A percentile compares a stretch with the other conserved stretches of the same genome.
These are phyloP conservation scores for Protobothrops mucrosquamatus DNA, from an alignment of 2,113 vertebrate genomes.

Conservation along the genomic window DNA sequence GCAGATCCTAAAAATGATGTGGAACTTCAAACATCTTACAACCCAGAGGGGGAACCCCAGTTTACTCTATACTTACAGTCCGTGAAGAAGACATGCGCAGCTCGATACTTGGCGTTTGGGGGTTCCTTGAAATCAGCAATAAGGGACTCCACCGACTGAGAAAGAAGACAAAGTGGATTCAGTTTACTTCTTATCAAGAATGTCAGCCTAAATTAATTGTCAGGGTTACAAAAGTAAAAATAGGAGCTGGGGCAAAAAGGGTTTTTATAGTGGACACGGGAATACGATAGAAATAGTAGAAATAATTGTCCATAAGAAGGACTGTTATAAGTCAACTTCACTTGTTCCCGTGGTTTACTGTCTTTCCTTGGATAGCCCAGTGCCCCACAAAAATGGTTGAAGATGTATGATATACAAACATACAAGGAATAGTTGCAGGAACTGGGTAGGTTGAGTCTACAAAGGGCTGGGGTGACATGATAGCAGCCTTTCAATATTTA, in stretches of 20 bases:
- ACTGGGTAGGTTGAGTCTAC: too few relatives aligned
- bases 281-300: background rate
- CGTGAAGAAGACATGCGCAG: constrained; percentile 97
- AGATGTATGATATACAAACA: background rate
- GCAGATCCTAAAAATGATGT: background rate
- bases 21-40: background rate
- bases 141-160: constrained; percentile 91
- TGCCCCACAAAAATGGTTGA: background rate
- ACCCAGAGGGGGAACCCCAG: background rate
- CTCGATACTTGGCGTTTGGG: constrained; percentile 92
- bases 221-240: background rate
- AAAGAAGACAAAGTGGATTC: background rate
- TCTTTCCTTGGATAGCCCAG: background rate
- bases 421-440: background rate
- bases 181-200: background rate
- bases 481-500: too few relatives aligned
- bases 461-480: too few relatives aligned
- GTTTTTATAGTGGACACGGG: background rate
- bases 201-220: background rate
- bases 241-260: background rate
- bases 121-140: constrained; percentile 95
- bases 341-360: background rate
- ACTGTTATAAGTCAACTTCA: background rate
- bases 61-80: constrained; percentile 86
- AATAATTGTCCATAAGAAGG: background rate